Evolutionary conservation across 2,888 invertebrate species (phyloP).

Genomic region (Melipona beecheii): DNA sequence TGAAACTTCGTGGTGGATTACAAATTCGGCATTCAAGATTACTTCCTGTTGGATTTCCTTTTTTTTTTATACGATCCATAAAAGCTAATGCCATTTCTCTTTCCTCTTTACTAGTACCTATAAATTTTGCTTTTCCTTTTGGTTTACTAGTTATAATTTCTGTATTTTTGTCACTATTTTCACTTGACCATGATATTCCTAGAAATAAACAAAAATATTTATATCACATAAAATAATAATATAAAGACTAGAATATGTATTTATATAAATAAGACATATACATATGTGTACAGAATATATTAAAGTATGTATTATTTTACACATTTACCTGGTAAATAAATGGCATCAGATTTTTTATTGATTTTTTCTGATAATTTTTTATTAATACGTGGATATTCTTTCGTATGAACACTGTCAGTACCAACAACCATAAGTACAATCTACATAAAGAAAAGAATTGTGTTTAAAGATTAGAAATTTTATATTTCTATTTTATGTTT

Average conservation of each 20-base stretch:
- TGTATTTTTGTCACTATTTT: conserved; percentile 48
- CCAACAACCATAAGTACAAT: conserved; percentile 82
- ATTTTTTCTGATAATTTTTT: conserved; percentile 69
- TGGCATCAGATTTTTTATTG: conserved; percentile 51
- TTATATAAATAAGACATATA: background rate
- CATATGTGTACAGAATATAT: background rate
- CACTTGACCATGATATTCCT: conserved; percentile 62
- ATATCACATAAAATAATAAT: background rate
- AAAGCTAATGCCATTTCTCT: conserved; percentile 85
- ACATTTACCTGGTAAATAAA: conserved; percentile 65
- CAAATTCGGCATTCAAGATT: conserved; percentile 86
- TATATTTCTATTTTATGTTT: conserved; percentile 20
- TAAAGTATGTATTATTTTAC: background rate
- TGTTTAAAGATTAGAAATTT: conserved; percentile 1
- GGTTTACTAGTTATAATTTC: conserved; percentile 77
- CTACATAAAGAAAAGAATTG: conserved; percentile 71
- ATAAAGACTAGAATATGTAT: background rate
- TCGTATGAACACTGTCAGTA: conserved; percentile 78
- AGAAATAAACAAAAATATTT: conserved; percentile 16
- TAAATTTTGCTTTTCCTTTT: conserved; percentile 84
- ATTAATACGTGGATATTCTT: conserved; percentile 76
- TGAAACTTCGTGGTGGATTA: conserved; percentile 85
- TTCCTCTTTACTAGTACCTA: conserved; percentile 84
- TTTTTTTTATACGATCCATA: conserved; percentile 84
- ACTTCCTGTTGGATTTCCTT: conserved; percentile 81